phyloP scores from a whole-genome alignment of 1,140 invertebrate genomes.

The Drosophila prosaltans region DNA sequence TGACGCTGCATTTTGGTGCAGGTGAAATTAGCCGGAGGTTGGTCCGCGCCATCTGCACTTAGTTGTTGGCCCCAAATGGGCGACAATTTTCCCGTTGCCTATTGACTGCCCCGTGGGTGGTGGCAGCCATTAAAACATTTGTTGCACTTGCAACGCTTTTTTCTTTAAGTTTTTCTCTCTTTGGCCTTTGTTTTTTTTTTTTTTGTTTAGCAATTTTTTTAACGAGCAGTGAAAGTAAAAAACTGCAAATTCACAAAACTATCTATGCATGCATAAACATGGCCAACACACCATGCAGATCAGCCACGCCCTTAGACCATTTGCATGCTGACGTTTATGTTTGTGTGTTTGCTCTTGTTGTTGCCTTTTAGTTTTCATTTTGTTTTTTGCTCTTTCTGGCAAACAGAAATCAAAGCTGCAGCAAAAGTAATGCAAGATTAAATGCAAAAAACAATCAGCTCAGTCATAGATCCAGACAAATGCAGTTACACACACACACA shows the following conservation, averaged over 20 bases:
- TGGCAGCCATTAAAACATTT: conserved; percentile 44
- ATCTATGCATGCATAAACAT: conserved; percentile 64
- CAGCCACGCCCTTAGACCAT: conserved; percentile 57
- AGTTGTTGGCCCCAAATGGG: neutral
- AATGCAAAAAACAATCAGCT: conserved; percentile 65
- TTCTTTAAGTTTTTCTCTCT: conserved; percentile 27
- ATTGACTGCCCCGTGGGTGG: conserved; percentile 44
- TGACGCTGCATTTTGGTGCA: conserved; percentile 62
- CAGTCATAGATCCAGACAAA: conserved; percentile 19
- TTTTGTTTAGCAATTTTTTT: conserved; percentile 23
- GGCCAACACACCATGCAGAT: conserved; percentile 26
- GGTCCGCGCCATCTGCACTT: neutral
- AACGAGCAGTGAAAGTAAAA: conserved; percentile 63
- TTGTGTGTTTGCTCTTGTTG: too few relatives aligned
- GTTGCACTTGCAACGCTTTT: conserved; percentile 45
- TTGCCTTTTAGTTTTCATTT: neutral
- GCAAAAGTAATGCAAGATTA: conserved; percentile 72
- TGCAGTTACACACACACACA: neutral
- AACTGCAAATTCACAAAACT: conserved; percentile 46
- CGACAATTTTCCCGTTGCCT: conserved; percentile 26
- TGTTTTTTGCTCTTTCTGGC: conserved; percentile 13
- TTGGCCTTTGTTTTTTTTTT: conserved; percentile 4
- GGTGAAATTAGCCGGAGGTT: conserved; percentile 7
- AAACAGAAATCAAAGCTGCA: conserved; percentile 70
- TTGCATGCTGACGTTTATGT: conserved; percentile 37